Evolutionary conservation across 1,140 invertebrate species (phyloP), one percentile per base, ranked within the genome.

Genomic region (Charaxes varanes): DNA sequence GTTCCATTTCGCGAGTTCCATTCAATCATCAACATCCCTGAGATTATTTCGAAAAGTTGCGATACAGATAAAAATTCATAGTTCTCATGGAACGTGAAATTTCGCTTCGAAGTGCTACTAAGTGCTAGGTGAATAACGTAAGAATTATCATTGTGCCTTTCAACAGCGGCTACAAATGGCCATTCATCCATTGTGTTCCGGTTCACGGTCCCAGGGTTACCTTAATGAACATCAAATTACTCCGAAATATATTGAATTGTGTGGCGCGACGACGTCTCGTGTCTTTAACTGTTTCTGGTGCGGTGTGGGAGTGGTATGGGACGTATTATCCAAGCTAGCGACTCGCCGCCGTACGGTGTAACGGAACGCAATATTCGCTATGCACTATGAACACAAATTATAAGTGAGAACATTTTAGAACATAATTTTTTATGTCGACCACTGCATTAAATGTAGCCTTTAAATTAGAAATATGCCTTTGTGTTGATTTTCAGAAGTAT

Each of bases 151-250:
- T 74, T 70, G 64, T 69, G 63, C 61, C 73, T 80, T 80, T 76
- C 73, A 77, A 74, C 71, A 67, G 65, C 64, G 64, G 45, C 63
- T 68, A 79, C 76, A 79, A 80, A 79, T 83, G 70, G 72, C 72
- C 62, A 80, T 80, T 83, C 73, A 83, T 63, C 76, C 79, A 83
- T 83, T 83, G 79, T 83, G 64, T 79, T 79, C 72, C 73, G 67
- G 76, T 79, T 80, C 78, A 80, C 76, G 78, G 78, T 80, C 68
- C 66, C 76, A 71, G 69, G 69, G 70, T 68, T 74, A 67, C 76
- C 78, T 70, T 83, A 83, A 83, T 83, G 79, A 79, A 80, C 76
- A 71, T 79, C 74, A 80, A 83, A 80, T 83, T 83, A 78, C 71
- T 66, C 68, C 48, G 67, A 83, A 80, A 80, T 79, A 79, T 82